phyloP scores from a whole-genome alignment of 2,797 vertebrate genomes.

The Luscinia luscinia region DNA sequence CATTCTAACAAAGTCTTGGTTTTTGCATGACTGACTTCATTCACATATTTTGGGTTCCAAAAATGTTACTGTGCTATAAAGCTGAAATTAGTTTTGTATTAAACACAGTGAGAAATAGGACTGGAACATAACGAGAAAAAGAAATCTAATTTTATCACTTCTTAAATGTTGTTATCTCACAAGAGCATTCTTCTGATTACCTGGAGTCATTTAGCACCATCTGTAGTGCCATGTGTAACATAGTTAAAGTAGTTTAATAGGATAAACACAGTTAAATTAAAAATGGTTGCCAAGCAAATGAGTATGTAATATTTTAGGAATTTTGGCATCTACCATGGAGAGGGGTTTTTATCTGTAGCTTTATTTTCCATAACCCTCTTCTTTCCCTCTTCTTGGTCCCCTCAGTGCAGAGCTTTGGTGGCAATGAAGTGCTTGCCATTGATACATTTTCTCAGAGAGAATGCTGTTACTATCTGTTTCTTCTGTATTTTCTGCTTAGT shows the following conservation, averaged over 20 bases:
- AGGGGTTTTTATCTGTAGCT: neutral
- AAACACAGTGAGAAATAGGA: neutral
- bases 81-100: slow-evolving; percentile 4
- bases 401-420: neutral
- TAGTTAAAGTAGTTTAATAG: neutral
- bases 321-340: neutral
- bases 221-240: slow-evolving; percentile 36
- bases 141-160: slow-evolving; percentile 1
- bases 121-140: neutral
- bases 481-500: neutral
- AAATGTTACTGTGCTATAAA: neutral
- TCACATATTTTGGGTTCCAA: neutral
- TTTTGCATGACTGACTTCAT: neutral
- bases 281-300: neutral
- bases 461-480: neutral
- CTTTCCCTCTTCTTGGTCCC: neutral
- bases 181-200: slow-evolving; percentile 34
- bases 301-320: neutral
- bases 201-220: slow-evolving; percentile 35
- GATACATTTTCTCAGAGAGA: neutral
- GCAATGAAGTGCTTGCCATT: neutral
- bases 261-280: slow-evolving; percentile 21
- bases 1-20: neutral
- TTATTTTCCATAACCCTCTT: neutral
- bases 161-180: neutral